These are phyloP conservation scores for Pristis pectinata DNA, from an alignment of 2,797 vertebrate genomes.

Conservation along the genomic window DNA sequence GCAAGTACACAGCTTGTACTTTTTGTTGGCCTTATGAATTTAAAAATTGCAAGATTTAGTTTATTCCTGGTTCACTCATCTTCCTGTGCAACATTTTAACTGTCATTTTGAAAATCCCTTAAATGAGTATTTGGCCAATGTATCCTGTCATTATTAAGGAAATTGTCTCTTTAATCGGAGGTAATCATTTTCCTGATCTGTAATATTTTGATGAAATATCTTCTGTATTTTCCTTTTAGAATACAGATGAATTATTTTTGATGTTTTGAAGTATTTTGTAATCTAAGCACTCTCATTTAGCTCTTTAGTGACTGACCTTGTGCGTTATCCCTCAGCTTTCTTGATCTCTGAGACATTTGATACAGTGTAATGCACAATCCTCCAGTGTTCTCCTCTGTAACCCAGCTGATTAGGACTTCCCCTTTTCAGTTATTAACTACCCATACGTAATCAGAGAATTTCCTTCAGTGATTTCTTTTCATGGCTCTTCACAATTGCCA, in stretches of 20 bases:
- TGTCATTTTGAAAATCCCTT: not conserved
- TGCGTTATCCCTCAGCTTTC: not conserved
- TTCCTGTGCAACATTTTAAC: not conserved
- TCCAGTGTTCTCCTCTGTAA: not conserved
- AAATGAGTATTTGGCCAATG: not conserved
- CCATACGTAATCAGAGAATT: not conserved
- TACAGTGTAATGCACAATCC: not conserved
- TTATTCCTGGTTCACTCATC: not conserved
- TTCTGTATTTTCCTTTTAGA: not conserved
- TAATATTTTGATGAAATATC: not conserved
- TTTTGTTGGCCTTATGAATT: not conserved
- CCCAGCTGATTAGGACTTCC: not conserved
- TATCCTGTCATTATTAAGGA: not conserved
- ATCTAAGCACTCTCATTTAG: constrained; percentile 2
- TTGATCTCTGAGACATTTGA: not conserved
- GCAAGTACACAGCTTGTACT: not conserved
- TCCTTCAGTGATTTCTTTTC: not conserved
- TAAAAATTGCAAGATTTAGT: not conserved
- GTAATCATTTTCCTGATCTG: not conserved
- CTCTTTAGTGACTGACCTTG: not conserved
- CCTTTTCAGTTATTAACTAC: not conserved
- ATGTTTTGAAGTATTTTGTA: not conserved
- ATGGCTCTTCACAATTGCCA: not conserved
- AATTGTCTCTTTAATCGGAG: not conserved
- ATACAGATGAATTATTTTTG: not conserved